Evolutionary conservation across 2,888 invertebrate genomes (phyloP), one percentile per base, ranked within the genome.

Genomic region (Hypomecis atomaria): DNA sequence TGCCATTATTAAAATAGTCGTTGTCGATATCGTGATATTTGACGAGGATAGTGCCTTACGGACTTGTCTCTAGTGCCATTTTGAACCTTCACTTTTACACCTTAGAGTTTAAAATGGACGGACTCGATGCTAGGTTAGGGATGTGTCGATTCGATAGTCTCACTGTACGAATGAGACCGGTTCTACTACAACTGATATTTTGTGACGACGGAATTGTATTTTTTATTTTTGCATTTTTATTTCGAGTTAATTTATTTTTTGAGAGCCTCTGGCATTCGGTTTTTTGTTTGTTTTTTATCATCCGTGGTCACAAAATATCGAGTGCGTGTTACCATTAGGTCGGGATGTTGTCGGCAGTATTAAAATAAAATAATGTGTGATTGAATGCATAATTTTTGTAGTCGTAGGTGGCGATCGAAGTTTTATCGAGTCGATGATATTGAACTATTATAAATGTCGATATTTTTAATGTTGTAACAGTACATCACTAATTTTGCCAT

Each of bases 301-400:
- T 66, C 71, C 73, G 78, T 76, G 75, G 73, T 72, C 69, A 73
- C 76, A 74, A 71, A 76, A 76, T 78, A 72, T 78, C 73, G 66
- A 70, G 73, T 71, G 75, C 79, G 75, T 66, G 74, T 76, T 75
- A 69, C 72, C 78, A 77, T 74, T 72, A 73, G 76, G 72, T 79
- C 75, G 77, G 74, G 71, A 81, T 79, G 78, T 81, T 78, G 82
- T 81, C 81, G 89, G 86, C 90, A 92, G 91, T 91, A 91, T 92
- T 92, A 91, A 81, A 75, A 76, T 76, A 56, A 62, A 65, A 67
- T 74, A 73, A 76, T 79, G 83, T 87, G 84, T 83, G 83, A 78
- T 84, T 85, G 84, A 82, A 79, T 84, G 87, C 82, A 82, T 85
- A 83, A 45, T 62, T 69, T 23, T 44, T 48, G 54, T 68, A 60